A percentile compares a stretch with the other conserved stretches of the same genome.
These are phyloP conservation scores for Scaeva pyrastri DNA, from an alignment of 2,888 invertebrate genomes.

Conservation along the genomic window DNA sequence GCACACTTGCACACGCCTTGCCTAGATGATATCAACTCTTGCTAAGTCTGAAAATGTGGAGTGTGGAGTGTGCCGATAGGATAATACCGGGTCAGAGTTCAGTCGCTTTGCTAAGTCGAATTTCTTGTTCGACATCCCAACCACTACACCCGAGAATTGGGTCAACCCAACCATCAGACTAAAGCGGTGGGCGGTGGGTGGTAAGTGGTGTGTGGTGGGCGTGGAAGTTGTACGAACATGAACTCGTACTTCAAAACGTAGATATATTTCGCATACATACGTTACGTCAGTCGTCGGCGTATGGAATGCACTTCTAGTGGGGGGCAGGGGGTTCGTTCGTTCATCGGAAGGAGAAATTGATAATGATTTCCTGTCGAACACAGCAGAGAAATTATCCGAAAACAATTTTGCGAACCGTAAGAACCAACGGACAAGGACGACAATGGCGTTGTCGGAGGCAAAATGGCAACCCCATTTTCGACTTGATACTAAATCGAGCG, in stretches of 20 bases:
- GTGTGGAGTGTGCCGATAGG: constrained; percentile 45
- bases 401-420: constrained; percentile 72
- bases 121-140: constrained; percentile 69
- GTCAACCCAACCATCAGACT: constrained; percentile 60
- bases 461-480: constrained; percentile 41
- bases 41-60: too few relatives aligned
- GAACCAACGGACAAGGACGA: constrained; percentile 42
- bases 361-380: constrained; percentile 75
- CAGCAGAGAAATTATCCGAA: constrained; percentile 75
- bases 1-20: constrained; percentile 22
- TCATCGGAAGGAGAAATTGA: constrained; percentile 70
- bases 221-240: not conserved
- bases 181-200: not conserved
- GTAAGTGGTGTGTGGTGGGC: not conserved
- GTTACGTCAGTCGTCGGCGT: constrained; percentile 34
- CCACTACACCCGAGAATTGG: constrained; percentile 61
- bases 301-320: constrained; percentile 47
- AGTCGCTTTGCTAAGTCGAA: constrained; percentile 69
- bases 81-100: constrained; percentile 68
- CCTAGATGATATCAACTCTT: constrained; percentile 14
- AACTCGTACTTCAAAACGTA: constrained; percentile 22
- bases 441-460: not conserved
- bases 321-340: constrained; percentile 13
- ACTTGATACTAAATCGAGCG: constrained; percentile 71
- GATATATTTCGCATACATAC: constrained; percentile 26